phyloP scores from a whole-genome alignment of 2,888 invertebrate species.

The Trissoscelio sp. region DNA sequence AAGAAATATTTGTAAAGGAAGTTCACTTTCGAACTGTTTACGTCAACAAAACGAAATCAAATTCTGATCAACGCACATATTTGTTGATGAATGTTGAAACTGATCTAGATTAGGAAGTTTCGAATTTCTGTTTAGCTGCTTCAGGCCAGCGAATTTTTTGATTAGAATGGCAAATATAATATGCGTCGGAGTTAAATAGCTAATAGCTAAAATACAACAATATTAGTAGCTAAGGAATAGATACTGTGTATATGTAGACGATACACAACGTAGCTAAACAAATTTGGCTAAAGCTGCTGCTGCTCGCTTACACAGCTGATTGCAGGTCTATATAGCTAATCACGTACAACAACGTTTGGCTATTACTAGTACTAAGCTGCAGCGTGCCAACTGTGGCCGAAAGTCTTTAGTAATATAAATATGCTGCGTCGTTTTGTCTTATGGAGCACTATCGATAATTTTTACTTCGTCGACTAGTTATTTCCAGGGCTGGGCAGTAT shows the following conservation, averaged over 20 bases:
- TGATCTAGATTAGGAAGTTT: constrained; percentile 10
- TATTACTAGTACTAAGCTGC: constrained; percentile 29
- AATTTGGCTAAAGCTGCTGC: constrained; percentile 40
- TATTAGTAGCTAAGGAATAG: constrained; percentile 17
- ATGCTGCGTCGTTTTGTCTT: constrained; percentile 16
- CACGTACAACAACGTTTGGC: constrained; percentile 44
- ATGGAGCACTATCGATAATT: constrained; percentile 1
- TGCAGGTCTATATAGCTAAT: constrained; percentile 39
- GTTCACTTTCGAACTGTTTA: no score
- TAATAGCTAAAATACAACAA: constrained; percentile 33
- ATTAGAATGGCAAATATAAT: constrained; percentile 33
- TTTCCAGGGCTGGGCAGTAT: no score
- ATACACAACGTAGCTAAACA: constrained; percentile 26
- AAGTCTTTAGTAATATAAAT: constrained; percentile 36
- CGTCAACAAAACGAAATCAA: constrained; percentile 15
- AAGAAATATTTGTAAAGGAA: no score
- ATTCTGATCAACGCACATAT: background rate
- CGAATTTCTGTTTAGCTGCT: constrained; percentile 1
- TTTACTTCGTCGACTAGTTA: constrained; percentile 10
- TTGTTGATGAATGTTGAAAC: constrained; percentile 6
- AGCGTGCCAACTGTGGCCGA: constrained; percentile 10
- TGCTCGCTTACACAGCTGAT: constrained; percentile 43
- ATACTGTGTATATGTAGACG: background rate
- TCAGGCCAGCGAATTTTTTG: background rate
- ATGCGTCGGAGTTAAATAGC: constrained; percentile 11